These are phyloP conservation scores for Acleris laterana DNA, from an alignment of 2,888 invertebrate species.

Conservation along the genomic window DNA sequence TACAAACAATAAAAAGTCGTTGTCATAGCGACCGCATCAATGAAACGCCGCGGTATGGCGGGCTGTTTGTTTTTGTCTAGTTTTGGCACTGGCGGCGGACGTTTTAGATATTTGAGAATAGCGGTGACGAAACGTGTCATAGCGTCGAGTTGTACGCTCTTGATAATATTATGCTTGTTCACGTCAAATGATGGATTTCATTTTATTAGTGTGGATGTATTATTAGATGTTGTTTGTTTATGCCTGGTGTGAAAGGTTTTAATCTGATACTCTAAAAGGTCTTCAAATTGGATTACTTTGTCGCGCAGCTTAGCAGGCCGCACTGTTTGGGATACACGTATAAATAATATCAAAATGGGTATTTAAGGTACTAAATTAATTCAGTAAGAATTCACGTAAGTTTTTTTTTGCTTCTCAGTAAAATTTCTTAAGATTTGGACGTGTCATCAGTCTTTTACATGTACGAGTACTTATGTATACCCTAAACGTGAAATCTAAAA, in stretches of 20 bases:
- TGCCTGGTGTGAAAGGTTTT: conserved; percentile 13
- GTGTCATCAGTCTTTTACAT: no score
- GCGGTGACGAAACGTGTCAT: conserved; percentile 44
- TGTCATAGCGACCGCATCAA: conserved; percentile 37
- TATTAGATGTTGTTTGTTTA: conserved; percentile 19
- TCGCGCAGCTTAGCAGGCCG: no score
- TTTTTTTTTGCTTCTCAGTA: no score
- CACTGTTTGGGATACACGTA: no score
- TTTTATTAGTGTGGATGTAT: conserved; percentile 27
- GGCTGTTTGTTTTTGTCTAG: conserved; percentile 47
- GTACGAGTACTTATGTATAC: no score
- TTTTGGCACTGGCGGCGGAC: conserved; percentile 37
- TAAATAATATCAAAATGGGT: no score
- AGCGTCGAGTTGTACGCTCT: conserved; percentile 36
- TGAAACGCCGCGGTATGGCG: conserved; percentile 42
- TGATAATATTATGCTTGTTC: conserved; percentile 19
- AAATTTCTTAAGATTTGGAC: no score
- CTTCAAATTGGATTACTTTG: no score
- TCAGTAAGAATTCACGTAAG: no score
- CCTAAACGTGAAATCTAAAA: no score
- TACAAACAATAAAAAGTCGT: conserved; percentile 33
- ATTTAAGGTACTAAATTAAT: no score
- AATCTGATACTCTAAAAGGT: no score
- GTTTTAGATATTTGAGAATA: conserved; percentile 52
- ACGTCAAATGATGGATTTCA: conserved; percentile 30